Evolutionary conservation across 1,140 invertebrate species (phyloP).

Genomic region (Lasaia peninsularis): DNA sequence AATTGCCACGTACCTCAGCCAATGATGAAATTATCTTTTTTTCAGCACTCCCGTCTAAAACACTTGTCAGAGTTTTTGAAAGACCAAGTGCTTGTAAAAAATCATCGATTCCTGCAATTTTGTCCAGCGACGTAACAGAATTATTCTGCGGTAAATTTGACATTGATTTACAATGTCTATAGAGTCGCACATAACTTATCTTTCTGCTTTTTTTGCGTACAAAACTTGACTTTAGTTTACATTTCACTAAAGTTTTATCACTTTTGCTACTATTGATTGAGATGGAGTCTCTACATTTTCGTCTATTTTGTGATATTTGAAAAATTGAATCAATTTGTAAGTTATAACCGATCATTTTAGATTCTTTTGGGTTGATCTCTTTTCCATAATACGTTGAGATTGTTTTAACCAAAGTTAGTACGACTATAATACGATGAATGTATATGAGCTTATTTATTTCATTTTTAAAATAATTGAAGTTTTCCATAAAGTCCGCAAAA

Average conservation of each 20-base stretch:
- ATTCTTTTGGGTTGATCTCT: not conserved
- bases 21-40: slow-evolving; percentile 29
- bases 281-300: not conserved
- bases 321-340: not conserved
- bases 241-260: slow-evolving; percentile 11
- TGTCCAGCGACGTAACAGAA: slow-evolving; percentile 34
- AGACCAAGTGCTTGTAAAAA: slow-evolving; percentile 52
- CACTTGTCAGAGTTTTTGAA: slow-evolving; percentile 29
- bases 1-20: slow-evolving; percentile 21
- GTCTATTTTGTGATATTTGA: not conserved
- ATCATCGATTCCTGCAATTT: slow-evolving; percentile 51
- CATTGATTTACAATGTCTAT: slow-evolving; percentile 59
- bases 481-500: not conserved
- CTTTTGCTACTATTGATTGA: not conserved
- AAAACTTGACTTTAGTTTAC: slow-evolving; percentile 12
- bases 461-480: not conserved
- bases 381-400: not conserved
- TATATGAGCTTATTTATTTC: not conserved
- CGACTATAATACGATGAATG: not conserved
- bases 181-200: slow-evolving; percentile 43
- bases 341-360: not conserved
- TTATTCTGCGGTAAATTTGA: slow-evolving; percentile 37
- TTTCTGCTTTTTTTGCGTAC: slow-evolving; percentile 25
- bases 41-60: slow-evolving; percentile 45
- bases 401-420: not conserved